Evolutionary conservation across 2,888 invertebrate species (phyloP), one percentile per base, ranked within the genome.

Genomic region (Nemurella pictetii): DNA sequence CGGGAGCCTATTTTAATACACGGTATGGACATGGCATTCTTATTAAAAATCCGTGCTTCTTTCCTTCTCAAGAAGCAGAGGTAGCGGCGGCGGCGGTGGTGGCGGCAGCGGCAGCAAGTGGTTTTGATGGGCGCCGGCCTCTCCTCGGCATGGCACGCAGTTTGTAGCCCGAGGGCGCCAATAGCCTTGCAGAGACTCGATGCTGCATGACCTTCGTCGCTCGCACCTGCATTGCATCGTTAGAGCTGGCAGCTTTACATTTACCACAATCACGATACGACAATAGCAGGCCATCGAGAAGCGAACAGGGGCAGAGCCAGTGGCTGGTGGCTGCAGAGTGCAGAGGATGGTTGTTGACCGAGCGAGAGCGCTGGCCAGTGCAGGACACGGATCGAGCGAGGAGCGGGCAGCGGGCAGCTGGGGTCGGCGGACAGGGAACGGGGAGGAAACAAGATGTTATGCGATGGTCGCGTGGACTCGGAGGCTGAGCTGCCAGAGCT

Each of bases 101-200:
- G 5, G n/a, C 20, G 28, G 29, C 29, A 78, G 30, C 78, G 5
- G n/a, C 78, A 30, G 78, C 28, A 28, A 78, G 30, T 28, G 26
- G 75, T 75, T 75, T 78, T 27, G 78, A 78, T 78, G 72, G 82
- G 72, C 82, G 82, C 55, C 55, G 36, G 82, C 82, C 82, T 82
- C 82, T 82, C 82, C 82, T 82, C 55, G 55, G 55, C 55, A 55
- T 83, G 86, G 86, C 86, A 86, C 86, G 86, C 86, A 83, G 86
- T 86, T 86, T 83, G 84, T 86, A 84, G 85, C 86, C 86, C 75
- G 77, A 83, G 85, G 86, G 81, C 81, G 32, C 86, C 82, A 84
- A 86, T 86, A 85, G 86, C 86, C 83, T 85, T 83, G 85, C 75
- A 73, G 72, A 74, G 35, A 55, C 80, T 20, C 84, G 25, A 29